Percentiles rank a stretch among this genome's conserved stretches.
phyloP scores from a whole-genome alignment of 2,113 vertebrate genomes.

The Trinectes maculatus region DNA sequence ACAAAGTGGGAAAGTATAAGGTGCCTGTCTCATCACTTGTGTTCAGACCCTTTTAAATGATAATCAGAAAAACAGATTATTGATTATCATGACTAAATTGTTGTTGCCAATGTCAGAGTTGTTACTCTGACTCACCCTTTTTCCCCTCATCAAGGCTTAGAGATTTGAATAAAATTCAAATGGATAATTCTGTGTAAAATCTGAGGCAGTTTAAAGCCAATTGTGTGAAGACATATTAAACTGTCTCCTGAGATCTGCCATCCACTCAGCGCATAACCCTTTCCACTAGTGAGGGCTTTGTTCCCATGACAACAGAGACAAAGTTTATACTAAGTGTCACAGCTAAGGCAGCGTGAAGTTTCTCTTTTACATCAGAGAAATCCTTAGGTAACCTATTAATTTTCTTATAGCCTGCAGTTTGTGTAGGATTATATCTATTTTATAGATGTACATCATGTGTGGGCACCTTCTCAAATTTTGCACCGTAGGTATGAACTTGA shows the following conservation, averaged over 20 bases:
- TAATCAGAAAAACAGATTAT: too few relatives aligned
- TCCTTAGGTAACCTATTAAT: neutral
- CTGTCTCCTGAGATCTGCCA: neutral
- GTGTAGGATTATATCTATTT: neutral
- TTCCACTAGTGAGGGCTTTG: slow-evolving; percentile 11
- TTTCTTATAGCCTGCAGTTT: slow-evolving; percentile 7
- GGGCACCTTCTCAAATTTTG: neutral
- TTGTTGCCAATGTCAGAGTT: neutral
- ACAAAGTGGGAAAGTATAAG: too few relatives aligned
- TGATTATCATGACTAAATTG: too few relatives aligned
- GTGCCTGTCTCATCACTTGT: too few relatives aligned
- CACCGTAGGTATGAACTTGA: neutral
- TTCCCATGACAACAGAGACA: slow-evolving; percentile 43
- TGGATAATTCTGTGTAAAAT: slow-evolving; percentile 2
- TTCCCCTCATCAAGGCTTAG: neutral
- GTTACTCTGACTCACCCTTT: neutral
- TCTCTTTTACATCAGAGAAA: slow-evolving; percentile 6
- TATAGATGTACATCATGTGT: neutral
- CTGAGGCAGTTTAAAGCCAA: slow-evolving; percentile 1
- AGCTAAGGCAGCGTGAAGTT: slow-evolving; percentile 11
- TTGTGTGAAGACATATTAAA: too few relatives aligned
- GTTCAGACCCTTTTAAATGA: too few relatives aligned
- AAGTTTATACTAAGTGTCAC: slow-evolving; percentile 21
- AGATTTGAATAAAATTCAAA: neutral
- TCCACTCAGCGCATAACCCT: slow-evolving; percentile 16